phyloP scores from a whole-genome alignment of 2,113 vertebrate genomes.

The Eretmochelys imbricata region DNA sequence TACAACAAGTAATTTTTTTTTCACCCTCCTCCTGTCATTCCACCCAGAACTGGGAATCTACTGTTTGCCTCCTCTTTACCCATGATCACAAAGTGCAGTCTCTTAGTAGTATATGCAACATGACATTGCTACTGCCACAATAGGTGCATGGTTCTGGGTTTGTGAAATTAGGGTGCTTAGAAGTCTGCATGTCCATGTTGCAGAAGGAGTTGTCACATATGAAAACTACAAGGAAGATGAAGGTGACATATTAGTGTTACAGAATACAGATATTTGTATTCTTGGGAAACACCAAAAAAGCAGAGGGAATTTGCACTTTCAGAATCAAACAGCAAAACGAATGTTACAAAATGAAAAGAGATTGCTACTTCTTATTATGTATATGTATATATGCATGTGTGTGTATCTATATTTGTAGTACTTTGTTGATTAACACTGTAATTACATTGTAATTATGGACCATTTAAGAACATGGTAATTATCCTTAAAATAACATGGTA shows the following conservation, averaged over 20 bases:
- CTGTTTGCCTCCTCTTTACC: not conserved
- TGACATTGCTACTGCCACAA: not conserved
- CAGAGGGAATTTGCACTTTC: slow-evolving; percentile 21
- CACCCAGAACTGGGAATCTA: not conserved
- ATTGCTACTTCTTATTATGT: slow-evolving; percentile 9
- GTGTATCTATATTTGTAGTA: slow-evolving; percentile 40
- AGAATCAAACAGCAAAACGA: not conserved
- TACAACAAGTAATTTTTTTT: not conserved
- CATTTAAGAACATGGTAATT: slow-evolving; percentile 65
- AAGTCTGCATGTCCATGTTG: not conserved
- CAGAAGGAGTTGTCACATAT: not conserved
- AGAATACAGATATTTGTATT: not conserved
- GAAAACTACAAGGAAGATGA: not conserved
- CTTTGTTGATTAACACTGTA: slow-evolving; percentile 65
- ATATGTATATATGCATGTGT: not conserved
- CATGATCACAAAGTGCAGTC: not conserved
- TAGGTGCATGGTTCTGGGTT: not conserved
- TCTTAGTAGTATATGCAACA: not conserved
- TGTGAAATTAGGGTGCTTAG: not conserved
- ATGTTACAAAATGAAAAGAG: slow-evolving; percentile 14
- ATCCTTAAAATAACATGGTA: slow-evolving; percentile 63
- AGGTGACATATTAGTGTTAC: accelerated
- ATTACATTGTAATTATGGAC: slow-evolving; percentile 65
- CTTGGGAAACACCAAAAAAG: not conserved
- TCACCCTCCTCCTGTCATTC: not conserved